These are phyloP conservation scores for Cassiopea andromeda DNA, from an alignment of 30 jellyfish, hydroid and myxozoan species.

Conservation along the genomic window DNA sequence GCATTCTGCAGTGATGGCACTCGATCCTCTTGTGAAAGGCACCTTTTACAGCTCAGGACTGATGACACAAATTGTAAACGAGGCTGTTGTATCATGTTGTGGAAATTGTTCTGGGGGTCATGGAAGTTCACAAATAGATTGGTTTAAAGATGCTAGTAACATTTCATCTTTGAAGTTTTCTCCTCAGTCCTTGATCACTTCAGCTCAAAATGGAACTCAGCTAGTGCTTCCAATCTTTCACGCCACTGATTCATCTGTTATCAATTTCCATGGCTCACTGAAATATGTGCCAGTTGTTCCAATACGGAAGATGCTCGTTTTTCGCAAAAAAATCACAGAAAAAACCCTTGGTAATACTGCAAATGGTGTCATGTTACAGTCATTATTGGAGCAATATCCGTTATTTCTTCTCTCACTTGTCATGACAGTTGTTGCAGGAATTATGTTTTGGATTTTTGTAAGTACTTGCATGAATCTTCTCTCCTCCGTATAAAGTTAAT, in stretches of 20 bases:
- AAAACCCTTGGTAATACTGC: slow-evolving; percentile 49
- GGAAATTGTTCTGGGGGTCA: slow-evolving; percentile 50
- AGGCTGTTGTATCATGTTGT: slow-evolving; percentile 26
- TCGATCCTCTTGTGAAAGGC: slow-evolving; percentile 21
- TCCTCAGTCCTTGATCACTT: background rate
- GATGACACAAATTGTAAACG: slow-evolving; percentile 5
- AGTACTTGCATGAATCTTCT: background rate
- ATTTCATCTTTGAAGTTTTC: slow-evolving; percentile 23
- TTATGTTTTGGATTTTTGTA: slow-evolving; percentile 52
- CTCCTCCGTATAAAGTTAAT: background rate
- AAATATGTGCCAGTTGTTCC: slow-evolving; percentile 35
- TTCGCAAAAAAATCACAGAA: slow-evolving; percentile 7
- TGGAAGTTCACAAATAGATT: slow-evolving; percentile 27
- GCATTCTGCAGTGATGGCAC: background rate
- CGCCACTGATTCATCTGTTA: background rate
- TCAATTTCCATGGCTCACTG: background rate
- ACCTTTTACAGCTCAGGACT: background rate
- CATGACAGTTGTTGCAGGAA: slow-evolving; percentile 46
- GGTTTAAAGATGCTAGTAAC: slow-evolving; percentile 14
- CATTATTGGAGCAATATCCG: slow-evolving; percentile 49
- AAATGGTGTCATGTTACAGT: background rate
- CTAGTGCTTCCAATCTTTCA: slow-evolving; percentile 15
- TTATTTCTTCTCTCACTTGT: background rate
- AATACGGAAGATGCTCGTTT: slow-evolving; percentile 6
- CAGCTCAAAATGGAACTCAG: slow-evolving; percentile 36